These are phyloP conservation scores for Pristionchus arcanus DNA, from an alignment of 2,888 invertebrate species.

Conservation along the genomic window DNA sequence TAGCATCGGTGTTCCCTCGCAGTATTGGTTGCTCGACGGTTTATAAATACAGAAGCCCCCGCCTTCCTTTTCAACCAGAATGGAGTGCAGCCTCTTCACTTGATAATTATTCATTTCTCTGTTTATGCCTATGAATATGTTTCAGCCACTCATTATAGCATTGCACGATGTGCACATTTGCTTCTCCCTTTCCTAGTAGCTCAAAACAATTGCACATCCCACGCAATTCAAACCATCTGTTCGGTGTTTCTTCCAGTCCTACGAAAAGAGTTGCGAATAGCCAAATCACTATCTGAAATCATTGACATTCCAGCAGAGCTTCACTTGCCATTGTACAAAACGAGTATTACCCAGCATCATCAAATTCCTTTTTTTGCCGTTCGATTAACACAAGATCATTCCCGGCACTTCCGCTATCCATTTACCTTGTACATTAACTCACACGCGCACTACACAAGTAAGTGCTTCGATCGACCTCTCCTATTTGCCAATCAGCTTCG, in stretches of 20 bases:
- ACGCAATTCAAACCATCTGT: constrained; percentile 3
- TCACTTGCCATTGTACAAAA: too few species aligned
- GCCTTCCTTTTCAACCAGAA: neutral
- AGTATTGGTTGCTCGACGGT: neutral
- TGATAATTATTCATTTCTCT: too few species aligned
- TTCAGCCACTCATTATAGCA: neutral
- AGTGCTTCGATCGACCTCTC: neutral
- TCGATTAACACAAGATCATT: neutral
- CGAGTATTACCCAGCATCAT: too few species aligned
- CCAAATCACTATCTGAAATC: neutral
- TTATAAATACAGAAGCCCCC: neutral
- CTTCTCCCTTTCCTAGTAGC: neutral
- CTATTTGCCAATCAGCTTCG: neutral
- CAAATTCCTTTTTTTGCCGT: neutral
- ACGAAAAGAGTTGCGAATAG: neutral
- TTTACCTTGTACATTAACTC: neutral
- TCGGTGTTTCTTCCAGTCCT: neutral
- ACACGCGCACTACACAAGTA: neutral
- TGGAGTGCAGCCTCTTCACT: too few species aligned
- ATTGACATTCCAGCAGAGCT: too few species aligned
- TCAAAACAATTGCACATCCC: neutral
- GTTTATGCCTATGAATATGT: neutral
- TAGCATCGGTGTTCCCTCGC: constrained; percentile 27
- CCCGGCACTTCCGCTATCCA: neutral
- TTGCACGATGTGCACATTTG: neutral